A percentile compares a stretch with the other conserved stretches of the same genome.
These are phyloP conservation scores for Loriculus beryllinus DNA, from an alignment of 2,797 vertebrate genomes.

Conservation along the genomic window DNA sequence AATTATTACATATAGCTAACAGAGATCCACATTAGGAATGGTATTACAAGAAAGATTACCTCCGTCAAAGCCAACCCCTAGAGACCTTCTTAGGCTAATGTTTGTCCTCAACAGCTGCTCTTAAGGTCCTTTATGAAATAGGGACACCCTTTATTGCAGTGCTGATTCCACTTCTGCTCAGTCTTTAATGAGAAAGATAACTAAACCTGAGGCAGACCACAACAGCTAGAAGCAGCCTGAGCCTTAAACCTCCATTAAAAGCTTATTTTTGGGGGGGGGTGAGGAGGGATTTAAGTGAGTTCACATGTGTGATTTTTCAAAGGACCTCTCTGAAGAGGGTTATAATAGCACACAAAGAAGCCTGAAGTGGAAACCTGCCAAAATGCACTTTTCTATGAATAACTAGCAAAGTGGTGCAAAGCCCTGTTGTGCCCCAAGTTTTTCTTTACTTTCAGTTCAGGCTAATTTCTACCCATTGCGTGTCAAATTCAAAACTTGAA, in stretches of 20 bases:
- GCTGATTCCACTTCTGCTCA: background rate
- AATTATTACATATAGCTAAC: slow-evolving; percentile 42
- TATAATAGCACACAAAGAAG: background rate
- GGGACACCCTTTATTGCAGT: background rate
- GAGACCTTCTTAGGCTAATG: slow-evolving; percentile 29
- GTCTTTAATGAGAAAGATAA: background rate
- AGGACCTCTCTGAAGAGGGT: background rate
- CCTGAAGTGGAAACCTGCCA: background rate
- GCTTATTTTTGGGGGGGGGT: background rate
- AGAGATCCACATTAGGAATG: slow-evolving; percentile 35
- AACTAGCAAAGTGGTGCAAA: background rate
- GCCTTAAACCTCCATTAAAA: background rate
- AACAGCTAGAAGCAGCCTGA: background rate
- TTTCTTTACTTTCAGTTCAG: background rate
- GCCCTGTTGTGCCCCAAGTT: background rate
- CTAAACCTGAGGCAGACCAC: background rate
- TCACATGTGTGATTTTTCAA: background rate
- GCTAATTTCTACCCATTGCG: slow-evolving; percentile 8
- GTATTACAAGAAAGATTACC: slow-evolving; percentile 53
- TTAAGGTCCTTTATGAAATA: background rate
- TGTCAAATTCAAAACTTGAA: background rate
- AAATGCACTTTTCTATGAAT: background rate
- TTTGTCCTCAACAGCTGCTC: slow-evolving; percentile 39
- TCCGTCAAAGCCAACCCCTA: background rate
- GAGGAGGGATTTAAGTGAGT: background rate